Evolutionary conservation across 2,888 invertebrate genomes (phyloP).

Genomic region (Caenorhabditis zanzibari): DNA sequence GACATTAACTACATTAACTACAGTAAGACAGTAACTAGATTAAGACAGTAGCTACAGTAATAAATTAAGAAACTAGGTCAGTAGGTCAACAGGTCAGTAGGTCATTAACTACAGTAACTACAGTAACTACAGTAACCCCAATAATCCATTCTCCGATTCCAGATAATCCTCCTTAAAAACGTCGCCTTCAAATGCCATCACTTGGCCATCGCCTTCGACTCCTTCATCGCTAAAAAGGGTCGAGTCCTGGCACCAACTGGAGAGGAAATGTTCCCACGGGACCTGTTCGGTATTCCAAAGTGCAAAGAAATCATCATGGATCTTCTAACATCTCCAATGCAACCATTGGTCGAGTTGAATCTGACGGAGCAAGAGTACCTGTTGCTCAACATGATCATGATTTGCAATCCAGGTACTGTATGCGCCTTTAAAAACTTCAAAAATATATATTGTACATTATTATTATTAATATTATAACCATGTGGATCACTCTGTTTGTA

Average conservation of each 20-base stretch:
- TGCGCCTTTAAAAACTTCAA: background rate
- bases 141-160: background rate
- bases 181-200: conserved; percentile 53
- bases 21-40: too few relatives aligned
- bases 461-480: too few relatives aligned
- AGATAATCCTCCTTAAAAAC: conserved; percentile 50
- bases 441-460: too few relatives aligned
- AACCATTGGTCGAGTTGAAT: conserved; percentile 24
- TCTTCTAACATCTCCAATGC: conserved; percentile 1
- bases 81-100: background rate
- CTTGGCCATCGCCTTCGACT: conserved; percentile 42
- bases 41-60: too few relatives aligned
- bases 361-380: conserved; percentile 30
- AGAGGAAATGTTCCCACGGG: conserved; percentile 30
- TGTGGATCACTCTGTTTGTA: too few relatives aligned
- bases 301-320: conserved; percentile 26
- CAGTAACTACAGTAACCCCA: background rate
- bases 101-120: too few relatives aligned
- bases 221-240: background rate
- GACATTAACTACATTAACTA: too few relatives aligned
- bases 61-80: too few relatives aligned
- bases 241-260: conserved; percentile 23
- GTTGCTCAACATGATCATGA: conserved; percentile 42
- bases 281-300: conserved; percentile 3
- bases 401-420: conserved; percentile 31